A percentile compares a stretch with the other conserved stretches of the same genome.
Conservation (phyloP, 2,888 invertebrate species). For the Napeogenes sylphis region DNA sequence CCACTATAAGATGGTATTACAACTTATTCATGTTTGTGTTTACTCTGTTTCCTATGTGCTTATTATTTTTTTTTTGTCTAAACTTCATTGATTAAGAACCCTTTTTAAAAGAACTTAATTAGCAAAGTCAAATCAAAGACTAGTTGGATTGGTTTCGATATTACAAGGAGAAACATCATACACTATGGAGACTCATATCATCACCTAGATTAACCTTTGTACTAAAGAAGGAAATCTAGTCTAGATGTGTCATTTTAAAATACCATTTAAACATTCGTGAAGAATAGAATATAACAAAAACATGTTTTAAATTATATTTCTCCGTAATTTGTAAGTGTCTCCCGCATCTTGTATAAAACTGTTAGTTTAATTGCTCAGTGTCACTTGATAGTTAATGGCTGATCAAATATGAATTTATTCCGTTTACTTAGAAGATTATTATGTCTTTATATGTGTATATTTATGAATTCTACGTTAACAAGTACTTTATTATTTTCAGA, state of each 20-base stretch:
- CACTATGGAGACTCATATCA: neutral
- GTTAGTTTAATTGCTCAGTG: conserved; percentile 2
- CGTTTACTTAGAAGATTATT: neutral
- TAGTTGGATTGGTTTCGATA: neutral
- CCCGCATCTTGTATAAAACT: neutral
- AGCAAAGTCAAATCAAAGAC: neutral
- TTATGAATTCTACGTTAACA: no score
- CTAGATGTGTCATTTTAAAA: no score
- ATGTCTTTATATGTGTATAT: no score
- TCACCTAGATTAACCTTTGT: no score
- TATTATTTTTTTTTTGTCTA: neutral
- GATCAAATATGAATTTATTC: conserved; percentile 3
- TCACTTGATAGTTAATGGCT: conserved; percentile 1
- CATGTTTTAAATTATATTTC: neutral
- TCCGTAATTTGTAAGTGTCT: neutral
- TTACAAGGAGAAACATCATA: neutral
- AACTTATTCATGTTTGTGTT: no score
- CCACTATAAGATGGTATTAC: no score
- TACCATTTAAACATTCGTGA: no score
- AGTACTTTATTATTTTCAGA: conserved; percentile 13
- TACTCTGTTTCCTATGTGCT: no score
- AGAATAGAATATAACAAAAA: no score
- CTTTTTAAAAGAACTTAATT: conserved; percentile 1
- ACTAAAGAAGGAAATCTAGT: no score
- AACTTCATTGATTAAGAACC: neutral